phyloP scores from a whole-genome alignment of 2,888 invertebrate species.

The Melanargia galathea region DNA sequence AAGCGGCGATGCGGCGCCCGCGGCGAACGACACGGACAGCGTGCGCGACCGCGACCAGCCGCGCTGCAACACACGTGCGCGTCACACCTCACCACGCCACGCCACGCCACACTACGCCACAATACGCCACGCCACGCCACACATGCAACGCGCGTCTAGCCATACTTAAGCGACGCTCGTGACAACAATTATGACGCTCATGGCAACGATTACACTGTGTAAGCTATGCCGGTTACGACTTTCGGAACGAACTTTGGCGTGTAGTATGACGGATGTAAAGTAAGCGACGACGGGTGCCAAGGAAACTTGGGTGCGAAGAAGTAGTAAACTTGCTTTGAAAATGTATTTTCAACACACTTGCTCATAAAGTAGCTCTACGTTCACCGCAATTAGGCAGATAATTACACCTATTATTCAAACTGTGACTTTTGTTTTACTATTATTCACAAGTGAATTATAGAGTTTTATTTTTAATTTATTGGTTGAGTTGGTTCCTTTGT shows the following conservation, averaged over 20 bases:
- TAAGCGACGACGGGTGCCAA: neutral
- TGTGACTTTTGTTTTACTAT: too few relatives aligned
- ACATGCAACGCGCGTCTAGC: slow-evolving; percentile 21
- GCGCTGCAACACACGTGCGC: slow-evolving; percentile 87
- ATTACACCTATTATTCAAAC: too few relatives aligned
- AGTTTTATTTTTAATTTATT: too few relatives aligned
- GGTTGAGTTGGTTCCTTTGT: too few relatives aligned
- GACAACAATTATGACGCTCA: neutral
- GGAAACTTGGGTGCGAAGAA: neutral
- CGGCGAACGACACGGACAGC: slow-evolving; percentile 92
- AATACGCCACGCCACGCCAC: slow-evolving; percentile 17
- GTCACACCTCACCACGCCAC: slow-evolving; percentile 25
- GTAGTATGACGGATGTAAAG: slow-evolving; percentile 9
- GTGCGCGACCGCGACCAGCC: slow-evolving; percentile 95
- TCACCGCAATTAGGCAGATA: too few relatives aligned
- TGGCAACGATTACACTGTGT: slow-evolving; percentile 5
- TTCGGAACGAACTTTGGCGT: slow-evolving; percentile 11
- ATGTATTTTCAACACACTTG: neutral
- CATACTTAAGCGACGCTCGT: slow-evolving; percentile 21
- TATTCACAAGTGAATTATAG: too few relatives aligned
- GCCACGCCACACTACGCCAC: slow-evolving; percentile 15
- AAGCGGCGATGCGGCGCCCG: slow-evolving; percentile 89
- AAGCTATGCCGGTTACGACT: slow-evolving; percentile 1
- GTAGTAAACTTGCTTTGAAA: neutral
- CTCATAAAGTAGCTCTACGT: too few relatives aligned